Percentiles rank a stretch among this genome's conserved stretches.
These are phyloP conservation scores for Cynopterus sphinx DNA, from an alignment of 2,797 vertebrate species.

Conservation along the genomic window DNA sequence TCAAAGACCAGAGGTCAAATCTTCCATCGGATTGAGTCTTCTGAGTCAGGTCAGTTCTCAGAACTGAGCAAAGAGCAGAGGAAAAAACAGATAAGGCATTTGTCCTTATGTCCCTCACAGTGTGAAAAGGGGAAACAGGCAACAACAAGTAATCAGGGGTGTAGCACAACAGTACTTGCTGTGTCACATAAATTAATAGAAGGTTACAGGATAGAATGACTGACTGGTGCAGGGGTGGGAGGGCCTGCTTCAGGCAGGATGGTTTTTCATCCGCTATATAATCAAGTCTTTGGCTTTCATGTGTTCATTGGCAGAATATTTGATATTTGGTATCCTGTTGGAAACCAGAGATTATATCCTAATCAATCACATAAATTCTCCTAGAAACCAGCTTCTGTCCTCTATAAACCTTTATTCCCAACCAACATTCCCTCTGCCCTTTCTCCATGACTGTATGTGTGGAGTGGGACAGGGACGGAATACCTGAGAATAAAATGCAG, in stretches of 20 bases:
- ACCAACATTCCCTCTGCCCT: not conserved
- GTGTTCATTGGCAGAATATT: not conserved
- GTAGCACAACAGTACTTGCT: not conserved
- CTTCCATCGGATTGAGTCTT: not conserved
- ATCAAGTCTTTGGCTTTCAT: not conserved
- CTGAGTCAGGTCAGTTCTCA: not conserved
- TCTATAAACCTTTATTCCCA: not conserved
- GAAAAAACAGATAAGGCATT: not conserved
- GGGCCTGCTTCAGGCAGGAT: too few species aligned
- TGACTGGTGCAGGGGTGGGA: rapidly evolving
- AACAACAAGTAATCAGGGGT: not conserved
- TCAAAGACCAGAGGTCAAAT: not conserved
- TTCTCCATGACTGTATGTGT: not conserved
- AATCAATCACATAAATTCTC: not conserved
- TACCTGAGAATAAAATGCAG: not conserved
- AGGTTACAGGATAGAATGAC: too few species aligned
- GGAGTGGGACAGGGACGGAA: not conserved
- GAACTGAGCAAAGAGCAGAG: not conserved
- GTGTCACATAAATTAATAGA: not conserved
- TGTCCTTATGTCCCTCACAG: not conserved
- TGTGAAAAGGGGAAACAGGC: not conserved
- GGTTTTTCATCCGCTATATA: not conserved
- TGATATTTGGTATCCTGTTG: not conserved
- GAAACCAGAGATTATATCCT: not conserved
- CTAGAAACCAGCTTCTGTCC: not conserved